phyloP scores from a whole-genome alignment of 2,888 invertebrate species.

The Ochropleura plecta region DNA sequence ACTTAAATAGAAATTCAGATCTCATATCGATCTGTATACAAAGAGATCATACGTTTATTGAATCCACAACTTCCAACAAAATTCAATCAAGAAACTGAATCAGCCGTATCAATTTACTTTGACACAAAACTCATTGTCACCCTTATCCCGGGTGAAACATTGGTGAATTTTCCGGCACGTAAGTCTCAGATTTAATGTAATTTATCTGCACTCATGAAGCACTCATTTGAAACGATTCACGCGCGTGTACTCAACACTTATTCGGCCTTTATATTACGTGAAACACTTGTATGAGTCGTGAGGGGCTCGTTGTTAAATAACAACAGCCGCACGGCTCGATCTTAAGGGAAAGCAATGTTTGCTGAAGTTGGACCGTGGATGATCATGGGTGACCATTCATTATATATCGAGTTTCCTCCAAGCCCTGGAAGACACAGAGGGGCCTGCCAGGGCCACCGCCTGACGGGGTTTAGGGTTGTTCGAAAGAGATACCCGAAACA shows the following conservation, averaged over 20 bases:
- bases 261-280: slow-evolving; percentile 50
- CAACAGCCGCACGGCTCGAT: background rate
- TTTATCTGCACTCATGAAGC: slow-evolving; percentile 85
- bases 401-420: too few relatives aligned
- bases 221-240: slow-evolving; percentile 84
- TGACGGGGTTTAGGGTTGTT: too few relatives aligned
- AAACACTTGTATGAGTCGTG: slow-evolving; percentile 57
- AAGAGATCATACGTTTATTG: background rate
- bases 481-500: too few relatives aligned
- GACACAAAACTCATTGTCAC: slow-evolving; percentile 60
- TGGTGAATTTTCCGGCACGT: slow-evolving; percentile 83
- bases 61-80: background rate
- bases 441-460: too few relatives aligned
- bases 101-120: slow-evolving; percentile 13
- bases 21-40: background rate
- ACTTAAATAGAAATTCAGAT: too few relatives aligned
- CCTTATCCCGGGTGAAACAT: slow-evolving; percentile 70
- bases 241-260: slow-evolving; percentile 72
- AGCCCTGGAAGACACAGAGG: too few relatives aligned
- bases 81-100: slow-evolving; percentile 4
- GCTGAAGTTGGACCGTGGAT: too few relatives aligned
- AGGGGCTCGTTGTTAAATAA: background rate
- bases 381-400: background rate
- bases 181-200: slow-evolving; percentile 83
- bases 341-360: background rate